Conservation (phyloP, 2,888 invertebrate genomes). For the Tetrapedia diversipes region DNA sequence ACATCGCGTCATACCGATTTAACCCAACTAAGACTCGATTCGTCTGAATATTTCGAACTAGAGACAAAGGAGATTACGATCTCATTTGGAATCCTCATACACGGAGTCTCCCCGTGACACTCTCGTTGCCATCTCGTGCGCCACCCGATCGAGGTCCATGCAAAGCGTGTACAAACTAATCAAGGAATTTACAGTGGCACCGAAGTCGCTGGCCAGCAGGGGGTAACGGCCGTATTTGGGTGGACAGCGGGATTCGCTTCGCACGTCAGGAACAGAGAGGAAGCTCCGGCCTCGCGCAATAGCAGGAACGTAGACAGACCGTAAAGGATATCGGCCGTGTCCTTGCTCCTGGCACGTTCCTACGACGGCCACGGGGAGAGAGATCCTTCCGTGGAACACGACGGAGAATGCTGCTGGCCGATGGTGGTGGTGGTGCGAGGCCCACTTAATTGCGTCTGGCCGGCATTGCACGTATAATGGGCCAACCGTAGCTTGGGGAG, state of each 20-base stretch:
- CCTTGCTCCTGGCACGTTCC: constrained; percentile 64
- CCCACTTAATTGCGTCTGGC: constrained; percentile 69
- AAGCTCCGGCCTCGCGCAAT: constrained; percentile 5
- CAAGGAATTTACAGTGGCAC: constrained; percentile 47
- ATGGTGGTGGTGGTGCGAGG: constrained; percentile 52
- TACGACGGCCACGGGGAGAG: not conserved
- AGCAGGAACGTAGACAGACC: constrained; percentile 46
- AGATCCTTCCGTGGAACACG: constrained; percentile 46
- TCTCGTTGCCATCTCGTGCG: too few species aligned
- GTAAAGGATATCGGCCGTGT: constrained; percentile 65
- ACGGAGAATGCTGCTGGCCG: constrained; percentile 58
- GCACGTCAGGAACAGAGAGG: constrained; percentile 63
- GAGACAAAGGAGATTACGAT: too few species aligned
- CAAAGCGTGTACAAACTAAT: constrained; percentile 45
- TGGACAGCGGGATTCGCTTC: constrained; percentile 45
- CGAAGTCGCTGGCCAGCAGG: constrained; percentile 15
- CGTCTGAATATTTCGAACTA: too few species aligned
- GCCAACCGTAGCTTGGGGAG: too few species aligned
- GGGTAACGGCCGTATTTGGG: constrained; percentile 31
- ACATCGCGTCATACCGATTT: too few species aligned
- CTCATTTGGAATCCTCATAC: too few species aligned
- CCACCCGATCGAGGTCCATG: too few species aligned
- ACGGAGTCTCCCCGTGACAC: too few species aligned
- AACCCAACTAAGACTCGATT: too few species aligned
- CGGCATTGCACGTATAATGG: constrained; percentile 65